Evolutionary conservation across 2,888 invertebrate genomes (phyloP), one percentile per base, ranked within the genome.

Genomic region (Chymomyza caudatula): DNA sequence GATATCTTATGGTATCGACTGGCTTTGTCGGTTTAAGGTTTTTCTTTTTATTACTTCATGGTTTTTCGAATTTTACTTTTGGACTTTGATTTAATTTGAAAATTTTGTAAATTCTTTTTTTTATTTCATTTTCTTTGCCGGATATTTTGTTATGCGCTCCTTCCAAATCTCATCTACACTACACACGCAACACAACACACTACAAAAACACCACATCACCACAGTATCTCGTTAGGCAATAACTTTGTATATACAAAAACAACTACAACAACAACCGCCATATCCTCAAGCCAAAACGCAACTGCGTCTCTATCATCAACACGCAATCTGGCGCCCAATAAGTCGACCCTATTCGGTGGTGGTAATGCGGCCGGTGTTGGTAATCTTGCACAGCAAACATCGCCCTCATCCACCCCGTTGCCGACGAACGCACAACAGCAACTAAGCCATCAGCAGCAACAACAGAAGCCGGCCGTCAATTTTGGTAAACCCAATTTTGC

Each of bases 401-500:
- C 74, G 17, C 59, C 65, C 60, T 62, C 71, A 43, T 70, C 60
- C 52, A 65, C 76, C 22, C 62, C 64, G 13, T 55, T 65, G 22
- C 57, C 64, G 2, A 4, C 37, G 19, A n/a, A n/a, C n/a, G n/a
- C n/a, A 54, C 65, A 37, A 25, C 78, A 65, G 47, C 71, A 51
- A 17, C 74, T 22, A 53, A 61, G 19, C 29, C 70, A 62, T 56
- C 61, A 60, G 63, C 73, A 63, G 63, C 60, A 42, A 68, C 60
- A 42, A 68, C 69, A 67, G 71, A 88, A 89, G 70, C 88, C 89
- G 29, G 69, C 77, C 22, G 76, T 81, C 29, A 92, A 92, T 86
- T 93, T 94, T 91, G 96, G 96, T 59, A 97, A 96, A 90, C 96
- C 96, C 20, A 93, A 95, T 89, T 90, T 96, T 75, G 96, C 96